Conservation (phyloP, 2,888 invertebrate species). For the Hetaerina titia region DNA sequence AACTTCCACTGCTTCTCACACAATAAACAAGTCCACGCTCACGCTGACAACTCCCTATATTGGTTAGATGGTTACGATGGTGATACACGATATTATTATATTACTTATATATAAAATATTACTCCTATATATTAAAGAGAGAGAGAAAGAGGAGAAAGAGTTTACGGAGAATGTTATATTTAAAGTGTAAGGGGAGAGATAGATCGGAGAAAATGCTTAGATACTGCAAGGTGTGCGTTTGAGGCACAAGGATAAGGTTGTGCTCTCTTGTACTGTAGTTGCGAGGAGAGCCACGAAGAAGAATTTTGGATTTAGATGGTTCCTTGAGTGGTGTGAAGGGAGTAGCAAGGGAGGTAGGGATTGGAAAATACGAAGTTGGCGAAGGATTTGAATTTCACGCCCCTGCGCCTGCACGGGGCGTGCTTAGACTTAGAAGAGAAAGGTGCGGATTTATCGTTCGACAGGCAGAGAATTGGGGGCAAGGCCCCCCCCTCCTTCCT, state of each 20-base stretch:
- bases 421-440: constrained; percentile 44
- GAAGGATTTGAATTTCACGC: constrained; percentile 59
- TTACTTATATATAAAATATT: too few species aligned
- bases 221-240: background rate
- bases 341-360: background rate
- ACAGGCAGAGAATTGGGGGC: background rate
- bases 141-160: too few species aligned
- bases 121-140: too few species aligned
- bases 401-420: constrained; percentile 1
- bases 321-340: background rate
- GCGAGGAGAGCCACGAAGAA: background rate
- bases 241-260: background rate
- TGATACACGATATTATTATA: too few species aligned
- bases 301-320: background rate
- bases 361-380: background rate
- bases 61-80: too few species aligned
- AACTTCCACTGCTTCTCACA: too few species aligned
- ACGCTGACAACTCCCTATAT: too few species aligned
- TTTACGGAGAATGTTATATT: too few species aligned
- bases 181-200: too few species aligned
- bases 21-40: too few species aligned
- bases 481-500: background rate
- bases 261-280: background rate
- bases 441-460: constrained; percentile 56
- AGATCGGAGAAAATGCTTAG: background rate